phyloP scores from a whole-genome alignment of 2,888 invertebrate species.

The Aspidapion aeneum region DNA sequence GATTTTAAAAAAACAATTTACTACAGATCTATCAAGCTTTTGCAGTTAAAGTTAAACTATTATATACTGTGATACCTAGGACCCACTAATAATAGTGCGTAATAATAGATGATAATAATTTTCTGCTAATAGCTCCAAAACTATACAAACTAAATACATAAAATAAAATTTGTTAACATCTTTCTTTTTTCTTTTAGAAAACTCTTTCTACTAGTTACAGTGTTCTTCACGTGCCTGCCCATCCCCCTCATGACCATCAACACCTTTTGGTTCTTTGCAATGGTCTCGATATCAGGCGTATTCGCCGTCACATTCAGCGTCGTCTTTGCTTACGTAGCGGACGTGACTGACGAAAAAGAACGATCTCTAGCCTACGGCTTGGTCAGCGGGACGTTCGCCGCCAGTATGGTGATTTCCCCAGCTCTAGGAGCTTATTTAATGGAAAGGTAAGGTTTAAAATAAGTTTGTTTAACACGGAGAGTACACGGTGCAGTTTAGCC shows the following conservation, averaged over 20 bases:
- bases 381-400: slow-evolving; percentile 94
- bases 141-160: no score
- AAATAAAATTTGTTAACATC: no score
- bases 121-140: no score
- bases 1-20: no score
- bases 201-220: slow-evolving; percentile 94
- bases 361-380: slow-evolving; percentile 93
- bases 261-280: slow-evolving; percentile 92
- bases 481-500: no score
- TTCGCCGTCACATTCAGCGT: slow-evolving; percentile 99
- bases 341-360: slow-evolving; percentile 96
- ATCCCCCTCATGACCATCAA: slow-evolving; percentile 99
- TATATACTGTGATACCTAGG: no score
- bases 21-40: no score
- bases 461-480: no score
- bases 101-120: no score
- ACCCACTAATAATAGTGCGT: no score
- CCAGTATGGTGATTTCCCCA: slow-evolving; percentile 97
- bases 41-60: no score
- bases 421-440: slow-evolving; percentile 90
- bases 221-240: slow-evolving; percentile 98
- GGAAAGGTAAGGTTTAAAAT: slow-evolving; percentile 58
- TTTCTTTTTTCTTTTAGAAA: slow-evolving; percentile 54
- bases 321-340: slow-evolving; percentile 99
- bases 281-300: slow-evolving; percentile 98